Conservation (phyloP, 2,113 vertebrate genomes). For the Ginglymostoma cirratum region DNA sequence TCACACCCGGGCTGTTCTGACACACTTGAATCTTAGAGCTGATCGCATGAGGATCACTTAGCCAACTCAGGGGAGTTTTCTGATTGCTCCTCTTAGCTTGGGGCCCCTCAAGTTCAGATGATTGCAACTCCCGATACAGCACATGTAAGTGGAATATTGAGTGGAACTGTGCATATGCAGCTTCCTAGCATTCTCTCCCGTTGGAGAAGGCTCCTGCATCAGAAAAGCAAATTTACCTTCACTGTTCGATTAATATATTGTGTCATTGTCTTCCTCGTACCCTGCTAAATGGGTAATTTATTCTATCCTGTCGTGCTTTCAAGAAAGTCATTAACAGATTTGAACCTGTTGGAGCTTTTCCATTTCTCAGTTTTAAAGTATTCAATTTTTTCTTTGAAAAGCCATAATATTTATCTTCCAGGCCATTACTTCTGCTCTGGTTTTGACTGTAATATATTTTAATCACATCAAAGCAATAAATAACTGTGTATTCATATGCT, state of each 20-base stretch:
- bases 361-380: constrained; percentile 32
- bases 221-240: constrained; percentile 5
- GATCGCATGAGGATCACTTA: background rate
- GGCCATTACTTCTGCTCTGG: background rate
- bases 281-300: constrained; percentile 6
- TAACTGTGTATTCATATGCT: constrained; percentile 14
- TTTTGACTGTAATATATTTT: constrained; percentile 30
- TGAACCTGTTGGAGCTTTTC: background rate
- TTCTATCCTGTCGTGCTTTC: background rate
- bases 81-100: background rate
- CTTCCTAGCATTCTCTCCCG: background rate
- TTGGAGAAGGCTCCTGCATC: background rate
- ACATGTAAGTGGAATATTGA: background rate
- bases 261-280: background rate
- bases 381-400: background rate
- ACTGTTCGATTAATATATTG: background rate
- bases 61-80: background rate
- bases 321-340: constrained; percentile 25
- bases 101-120: background rate
- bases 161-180: background rate
- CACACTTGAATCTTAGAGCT: background rate
- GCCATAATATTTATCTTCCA: constrained; percentile 27
- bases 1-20: background rate
- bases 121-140: background rate
- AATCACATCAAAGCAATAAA: constrained; percentile 32